Evolutionary conservation across 1,140 invertebrate species (phyloP).

Genomic region (Aphelinus atriplicis): DNA sequence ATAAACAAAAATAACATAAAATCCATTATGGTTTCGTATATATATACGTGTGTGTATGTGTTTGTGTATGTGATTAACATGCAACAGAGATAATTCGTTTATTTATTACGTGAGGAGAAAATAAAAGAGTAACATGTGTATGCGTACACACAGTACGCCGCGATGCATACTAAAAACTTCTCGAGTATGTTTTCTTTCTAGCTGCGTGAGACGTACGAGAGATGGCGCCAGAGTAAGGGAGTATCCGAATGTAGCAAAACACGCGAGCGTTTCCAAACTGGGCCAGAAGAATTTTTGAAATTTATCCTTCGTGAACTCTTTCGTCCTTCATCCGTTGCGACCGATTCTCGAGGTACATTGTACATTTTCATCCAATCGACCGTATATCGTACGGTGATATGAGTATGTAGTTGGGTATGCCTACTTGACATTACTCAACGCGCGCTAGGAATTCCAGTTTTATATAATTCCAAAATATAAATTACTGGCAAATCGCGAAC

Average conservation of each 20-base stretch:
- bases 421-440: background rate
- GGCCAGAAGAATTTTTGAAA: too few species aligned
- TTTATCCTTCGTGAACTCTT: too few species aligned
- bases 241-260: background rate
- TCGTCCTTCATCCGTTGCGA: too few species aligned
- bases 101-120: background rate
- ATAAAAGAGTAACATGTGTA: background rate
- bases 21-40: too few species aligned
- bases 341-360: too few species aligned
- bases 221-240: slow-evolving; percentile 22
- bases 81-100: too few species aligned
- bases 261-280: too few species aligned
- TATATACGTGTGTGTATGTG: too few species aligned
- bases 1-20: too few species aligned
- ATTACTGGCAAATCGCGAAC: background rate
- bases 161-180: slow-evolving; percentile 30
- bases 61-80: too few species aligned
- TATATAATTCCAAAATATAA: slow-evolving; percentile 1
- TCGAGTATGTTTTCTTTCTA: slow-evolving; percentile 17
- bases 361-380: too few species aligned
- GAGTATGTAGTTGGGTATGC: background rate
- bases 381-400: too few species aligned
- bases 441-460: background rate
- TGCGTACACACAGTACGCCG: background rate
- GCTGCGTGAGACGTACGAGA: background rate